These are phyloP conservation scores for Megalurothrips usitatus DNA, from an alignment of 2,888 invertebrate species.

Conservation along the genomic window DNA sequence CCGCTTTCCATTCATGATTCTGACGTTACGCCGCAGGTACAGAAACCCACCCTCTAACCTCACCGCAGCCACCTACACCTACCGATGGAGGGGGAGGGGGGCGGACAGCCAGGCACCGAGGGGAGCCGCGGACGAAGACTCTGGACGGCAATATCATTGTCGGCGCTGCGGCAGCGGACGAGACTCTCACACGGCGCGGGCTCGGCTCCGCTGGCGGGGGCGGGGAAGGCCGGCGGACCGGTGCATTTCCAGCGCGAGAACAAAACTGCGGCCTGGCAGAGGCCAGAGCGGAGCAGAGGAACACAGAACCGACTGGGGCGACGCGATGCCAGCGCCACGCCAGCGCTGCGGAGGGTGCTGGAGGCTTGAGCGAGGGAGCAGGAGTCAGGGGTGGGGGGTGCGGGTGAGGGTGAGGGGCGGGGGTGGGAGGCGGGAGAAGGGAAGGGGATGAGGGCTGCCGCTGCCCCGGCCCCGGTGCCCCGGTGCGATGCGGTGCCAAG, in stretches of 20 bases:
- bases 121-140: no score
- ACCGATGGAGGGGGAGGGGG: no score
- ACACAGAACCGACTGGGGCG: no score
- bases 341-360: not conserved
- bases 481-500: no score
- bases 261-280: not conserved
- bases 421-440: not conserved
- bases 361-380: not conserved
- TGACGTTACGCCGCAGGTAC: not conserved
- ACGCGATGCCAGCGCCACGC: not conserved
- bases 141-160: no score
- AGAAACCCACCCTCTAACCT: not conserved
- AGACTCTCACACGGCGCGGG: not conserved
- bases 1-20: conserved; percentile 4
- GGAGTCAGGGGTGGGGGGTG: not conserved
- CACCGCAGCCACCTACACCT: not conserved
- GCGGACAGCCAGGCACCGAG: no score
- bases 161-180: not conserved
- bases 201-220: not conserved
- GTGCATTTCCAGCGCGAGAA: no score
- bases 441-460: not conserved
- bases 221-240: not conserved
- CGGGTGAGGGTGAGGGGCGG: conserved; percentile 2
- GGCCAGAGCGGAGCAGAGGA: not conserved
- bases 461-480: no score